Base-by-base conservation (phyloP, 2,888 invertebrate species). In the Ichneumon xanthorius region DNA sequence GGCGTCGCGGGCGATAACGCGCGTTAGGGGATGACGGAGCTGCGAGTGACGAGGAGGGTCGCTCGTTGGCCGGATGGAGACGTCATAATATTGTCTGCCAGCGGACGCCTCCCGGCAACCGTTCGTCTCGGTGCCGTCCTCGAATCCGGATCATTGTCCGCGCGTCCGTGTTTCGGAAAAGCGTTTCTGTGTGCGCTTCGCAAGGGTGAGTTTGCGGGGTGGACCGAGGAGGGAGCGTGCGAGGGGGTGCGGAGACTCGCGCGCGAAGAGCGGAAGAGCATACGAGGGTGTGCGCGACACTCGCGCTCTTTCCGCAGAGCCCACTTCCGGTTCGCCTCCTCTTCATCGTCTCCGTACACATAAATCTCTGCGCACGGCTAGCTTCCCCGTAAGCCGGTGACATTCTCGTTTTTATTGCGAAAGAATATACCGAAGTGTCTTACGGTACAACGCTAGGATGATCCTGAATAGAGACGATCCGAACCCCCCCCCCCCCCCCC, bases 41-140 rank as follows among this genome's bases (percentile, higher is more conserved):
- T 80, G 79, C 80, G 87, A 77, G 83, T 73, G 80, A 82, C 84
- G 65, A 81, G 77, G 82, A 81, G 82, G 82, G 72, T 78, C 70
- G 58, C 4, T 11, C 40, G 50, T 50, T 61, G 68, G 82, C 88
- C 90, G 90, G 89, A 92, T 89, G 85, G 89, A 92, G 91, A 91
- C 90, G 92, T 92, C 92, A 92, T 91, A 93, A 93, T 92, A 92
- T 92, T 92, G 90, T 90, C 90, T 89, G 88, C 87, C 88, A 6
- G 85, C 85, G 89, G 90, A 91, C 90, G 91, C 90, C 90, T 89
- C 88, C 87, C 63, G 33, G 87, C 90, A 91, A 90, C 89, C 88
- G 86, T 86, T 85, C 88, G 87, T 86, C 82, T 88, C 86, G 45
- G 14, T 58, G 67, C 83, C 83, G 80, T 85, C 82, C 84, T 87